Base-by-base conservation (phyloP, 2,797 vertebrate species). In the Aulostomus chinensis region DNA sequence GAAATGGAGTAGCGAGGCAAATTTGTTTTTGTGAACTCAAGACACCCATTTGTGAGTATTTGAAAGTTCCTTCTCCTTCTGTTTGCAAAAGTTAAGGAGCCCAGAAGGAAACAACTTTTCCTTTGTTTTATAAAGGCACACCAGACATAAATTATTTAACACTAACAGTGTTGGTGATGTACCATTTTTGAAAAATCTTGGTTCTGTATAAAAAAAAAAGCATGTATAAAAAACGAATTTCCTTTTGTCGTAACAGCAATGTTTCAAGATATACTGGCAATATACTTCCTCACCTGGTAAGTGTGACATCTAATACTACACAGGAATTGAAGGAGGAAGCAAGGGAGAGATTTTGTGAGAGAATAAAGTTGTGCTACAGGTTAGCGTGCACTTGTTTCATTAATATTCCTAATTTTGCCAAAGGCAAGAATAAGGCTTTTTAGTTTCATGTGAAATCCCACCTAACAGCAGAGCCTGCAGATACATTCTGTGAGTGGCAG, bases 361-460 rank as follows among this genome's bases (percentile, higher is more conserved):
- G 5, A 3, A 33, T 37, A 8, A 32, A 34, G 17, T 36, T 38
- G 9, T 25, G 9, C 21, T 33, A 2, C 0, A 35, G 9, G 7
- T 29, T 5, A 24, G 18, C 16, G 31, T 20, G 12, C 17, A 22
- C 14, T 18, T 7, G 24, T 9, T 25, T 9, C 6, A 7, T 9
- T 18, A 0, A 22, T 7, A 2, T 12, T n/a, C 8, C 25, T 26
- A 6, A n/a, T 7, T 47, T 30, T 0, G 1, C 7, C 16, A 8
- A 4, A 13, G 11, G 2, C 12, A 7, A 34, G 12, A 21, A 7
- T 32, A 21, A 7, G 28, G 2, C 34, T 43, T 10, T 9, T 13
- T 32, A 7, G 3, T 50, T 41, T 6, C 21, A 42, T 29, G 9
- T 52, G 5, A 31, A 52, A 61, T 45, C n/a, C n/a, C n/a, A n/a